These are phyloP conservation scores for Pseudachorutes palmiensis DNA, from an alignment of 1,140 invertebrate species.

Conservation along the genomic window DNA sequence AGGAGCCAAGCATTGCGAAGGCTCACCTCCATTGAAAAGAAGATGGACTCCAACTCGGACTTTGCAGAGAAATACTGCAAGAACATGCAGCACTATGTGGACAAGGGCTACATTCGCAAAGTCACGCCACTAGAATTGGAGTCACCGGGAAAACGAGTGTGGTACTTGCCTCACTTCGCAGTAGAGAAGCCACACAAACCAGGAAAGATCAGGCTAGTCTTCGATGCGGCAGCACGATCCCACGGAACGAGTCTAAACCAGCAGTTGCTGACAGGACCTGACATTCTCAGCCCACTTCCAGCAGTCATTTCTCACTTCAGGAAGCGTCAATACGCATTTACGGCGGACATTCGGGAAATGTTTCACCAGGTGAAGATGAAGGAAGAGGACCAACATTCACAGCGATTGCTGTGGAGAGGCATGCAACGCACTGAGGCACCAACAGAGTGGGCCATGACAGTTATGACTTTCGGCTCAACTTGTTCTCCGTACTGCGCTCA, in stretches of 20 bases:
- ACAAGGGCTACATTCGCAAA: conserved; percentile 17
- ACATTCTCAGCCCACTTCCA: conserved; percentile 17
- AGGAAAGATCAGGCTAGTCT: conserved; percentile 19
- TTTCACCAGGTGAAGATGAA: conserved; percentile 19
- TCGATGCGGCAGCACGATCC: conserved; percentile 16
- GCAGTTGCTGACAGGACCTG: conserved; percentile 18
- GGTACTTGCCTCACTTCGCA: conserved; percentile 24
- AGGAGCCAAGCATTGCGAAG: conserved; percentile 7
- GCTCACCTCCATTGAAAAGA: conserved; percentile 13
- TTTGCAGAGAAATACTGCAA: conserved; percentile 8
- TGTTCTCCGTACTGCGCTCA: conserved; percentile 26
- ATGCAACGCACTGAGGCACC: neutral
- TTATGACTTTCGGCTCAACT: conserved; percentile 27
- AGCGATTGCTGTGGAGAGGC: conserved; percentile 29
- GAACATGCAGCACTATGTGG: conserved; percentile 18
- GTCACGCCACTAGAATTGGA: neutral
- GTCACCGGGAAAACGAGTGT: neutral
- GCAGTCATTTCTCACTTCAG: conserved; percentile 20
- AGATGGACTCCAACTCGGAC: conserved; percentile 9
- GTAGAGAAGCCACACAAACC: conserved; percentile 19
- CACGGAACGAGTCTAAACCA: conserved; percentile 26
- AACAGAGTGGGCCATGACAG: conserved; percentile 16
- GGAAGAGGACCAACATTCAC: conserved; percentile 9
- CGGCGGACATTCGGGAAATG: conserved; percentile 28
- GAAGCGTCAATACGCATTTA: conserved; percentile 22